Evolutionary conservation across 2,888 invertebrate species (phyloP).

Genomic region (Panorpa germanica): DNA sequence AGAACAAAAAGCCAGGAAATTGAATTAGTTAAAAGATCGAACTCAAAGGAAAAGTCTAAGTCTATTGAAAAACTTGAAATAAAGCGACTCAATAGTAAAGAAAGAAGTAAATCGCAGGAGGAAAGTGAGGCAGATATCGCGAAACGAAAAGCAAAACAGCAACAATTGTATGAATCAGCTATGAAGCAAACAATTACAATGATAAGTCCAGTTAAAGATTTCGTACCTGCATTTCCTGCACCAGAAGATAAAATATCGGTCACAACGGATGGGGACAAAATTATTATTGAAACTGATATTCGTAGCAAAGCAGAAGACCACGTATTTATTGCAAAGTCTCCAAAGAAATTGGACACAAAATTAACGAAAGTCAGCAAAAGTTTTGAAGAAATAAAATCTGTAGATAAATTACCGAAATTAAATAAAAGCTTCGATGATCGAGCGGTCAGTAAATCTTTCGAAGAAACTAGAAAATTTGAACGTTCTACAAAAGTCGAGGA

Average conservation of each 20-base stretch:
- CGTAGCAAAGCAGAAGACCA: constrained; percentile 57
- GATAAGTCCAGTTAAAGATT: constrained; percentile 54
- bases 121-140: constrained; percentile 52
- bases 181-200: constrained; percentile 56
- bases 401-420: constrained; percentile 32
- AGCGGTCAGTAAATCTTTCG: constrained; percentile 34
- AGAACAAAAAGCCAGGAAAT: constrained; percentile 41
- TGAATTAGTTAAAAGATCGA: constrained; percentile 28
- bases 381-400: constrained; percentile 36
- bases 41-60: constrained; percentile 45
- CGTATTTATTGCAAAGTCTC: constrained; percentile 55
- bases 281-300: constrained; percentile 51
- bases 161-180: constrained; percentile 54
- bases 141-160: constrained; percentile 54
- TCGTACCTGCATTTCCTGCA: constrained; percentile 47
- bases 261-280: constrained; percentile 48
- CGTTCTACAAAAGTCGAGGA: constrained; percentile 24
- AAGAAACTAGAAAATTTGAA: constrained; percentile 38
- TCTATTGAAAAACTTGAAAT: constrained; percentile 45
- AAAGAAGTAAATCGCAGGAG: constrained; percentile 51
- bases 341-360: constrained; percentile 46
- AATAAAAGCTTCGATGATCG: constrained; percentile 45
- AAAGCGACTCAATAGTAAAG: constrained; percentile 35
- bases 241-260: constrained; percentile 56
- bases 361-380: constrained; percentile 37